Percentiles rank a stretch among this genome's conserved stretches.
These are phyloP conservation scores for Tricholaema leucomelas DNA, from an alignment of 2,113 vertebrate species.

Conservation along the genomic window DNA sequence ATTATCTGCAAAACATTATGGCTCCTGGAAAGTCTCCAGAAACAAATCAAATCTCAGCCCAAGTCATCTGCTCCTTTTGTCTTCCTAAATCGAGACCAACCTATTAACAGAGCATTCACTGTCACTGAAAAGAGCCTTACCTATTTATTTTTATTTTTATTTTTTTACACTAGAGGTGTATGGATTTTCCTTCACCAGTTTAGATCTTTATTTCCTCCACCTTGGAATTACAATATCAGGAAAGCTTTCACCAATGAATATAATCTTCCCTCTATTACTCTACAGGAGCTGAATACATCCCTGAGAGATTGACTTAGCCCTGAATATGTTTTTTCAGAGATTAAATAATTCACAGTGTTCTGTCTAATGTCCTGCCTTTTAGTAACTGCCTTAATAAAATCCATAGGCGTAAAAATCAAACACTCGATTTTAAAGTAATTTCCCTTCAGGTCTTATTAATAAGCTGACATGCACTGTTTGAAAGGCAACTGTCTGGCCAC, in stretches of 20 bases:
- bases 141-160: not conserved
- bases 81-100: constrained; percentile 43
- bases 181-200: not conserved
- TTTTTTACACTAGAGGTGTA: not conserved
- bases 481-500: constrained; percentile 19
- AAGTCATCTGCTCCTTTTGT: constrained; percentile 56
- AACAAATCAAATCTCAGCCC: constrained; percentile 39
- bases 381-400: not conserved
- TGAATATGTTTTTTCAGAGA: constrained; percentile 18
- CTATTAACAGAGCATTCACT: not conserved
- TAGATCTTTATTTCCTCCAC: not conserved
- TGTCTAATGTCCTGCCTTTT: not conserved
- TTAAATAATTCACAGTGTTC: constrained; percentile 22
- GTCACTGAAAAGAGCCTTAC: not conserved
- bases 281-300: not conserved
- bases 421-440: constrained; percentile 38
- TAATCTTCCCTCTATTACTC: not conserved
- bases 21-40: constrained; percentile 51
- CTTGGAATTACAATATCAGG: not conserved
- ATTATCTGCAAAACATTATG: constrained; percentile 43
- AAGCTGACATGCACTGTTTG: constrained; percentile 1
- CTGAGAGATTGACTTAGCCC: not conserved
- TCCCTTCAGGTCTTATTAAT: constrained; percentile 7
- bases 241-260: not conserved
- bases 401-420: constrained; percentile 44